Evolutionary conservation across 1,140 invertebrate genomes (phyloP).

Genomic region (Drosophila repletoides): DNA sequence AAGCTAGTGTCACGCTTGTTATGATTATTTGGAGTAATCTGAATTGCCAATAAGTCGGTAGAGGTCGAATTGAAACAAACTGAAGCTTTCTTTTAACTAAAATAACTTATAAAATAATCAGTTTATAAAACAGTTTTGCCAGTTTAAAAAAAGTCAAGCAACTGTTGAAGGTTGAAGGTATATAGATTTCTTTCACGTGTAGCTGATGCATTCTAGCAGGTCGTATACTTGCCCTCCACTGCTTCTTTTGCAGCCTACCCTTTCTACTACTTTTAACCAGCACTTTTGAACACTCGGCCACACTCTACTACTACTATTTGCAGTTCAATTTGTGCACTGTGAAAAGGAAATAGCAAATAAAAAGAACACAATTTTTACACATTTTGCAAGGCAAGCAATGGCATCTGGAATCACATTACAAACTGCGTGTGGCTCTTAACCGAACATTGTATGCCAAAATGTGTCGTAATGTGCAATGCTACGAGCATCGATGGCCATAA

Average conservation of each 20-base stretch:
- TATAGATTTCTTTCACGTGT: too few relatives aligned
- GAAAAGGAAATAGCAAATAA: conserved; percentile 55
- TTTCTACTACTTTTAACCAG: conserved; percentile 1
- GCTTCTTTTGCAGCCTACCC: conserved; percentile 37
- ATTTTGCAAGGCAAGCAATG: conserved; percentile 20
- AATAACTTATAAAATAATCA: too few relatives aligned
- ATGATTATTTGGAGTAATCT: too few relatives aligned
- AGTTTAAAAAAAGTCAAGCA: too few relatives aligned
- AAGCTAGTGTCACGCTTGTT: too few relatives aligned
- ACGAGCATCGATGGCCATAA: conserved; percentile 28
- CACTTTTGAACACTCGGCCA: conserved; percentile 4
- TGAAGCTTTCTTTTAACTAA: too few relatives aligned
- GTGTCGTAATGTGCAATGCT: conserved; percentile 38
- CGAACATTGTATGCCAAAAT: conserved; percentile 36
- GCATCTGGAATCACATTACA: conserved; percentile 37
- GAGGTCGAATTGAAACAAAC: too few relatives aligned
- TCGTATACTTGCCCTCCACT: too few relatives aligned
- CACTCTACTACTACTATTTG: conserved; percentile 49
- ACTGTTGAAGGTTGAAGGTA: too few relatives aligned
- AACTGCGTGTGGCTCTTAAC: conserved; percentile 12
- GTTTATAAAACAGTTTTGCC: too few relatives aligned
- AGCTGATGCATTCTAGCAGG: too few relatives aligned
- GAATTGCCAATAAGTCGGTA: too few relatives aligned
- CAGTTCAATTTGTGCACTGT: conserved; percentile 54
- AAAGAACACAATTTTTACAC: conserved; percentile 43